Evolutionary conservation across 2,797 vertebrate genomes (phyloP).

Genomic region (Siniperca obscura): DNA sequence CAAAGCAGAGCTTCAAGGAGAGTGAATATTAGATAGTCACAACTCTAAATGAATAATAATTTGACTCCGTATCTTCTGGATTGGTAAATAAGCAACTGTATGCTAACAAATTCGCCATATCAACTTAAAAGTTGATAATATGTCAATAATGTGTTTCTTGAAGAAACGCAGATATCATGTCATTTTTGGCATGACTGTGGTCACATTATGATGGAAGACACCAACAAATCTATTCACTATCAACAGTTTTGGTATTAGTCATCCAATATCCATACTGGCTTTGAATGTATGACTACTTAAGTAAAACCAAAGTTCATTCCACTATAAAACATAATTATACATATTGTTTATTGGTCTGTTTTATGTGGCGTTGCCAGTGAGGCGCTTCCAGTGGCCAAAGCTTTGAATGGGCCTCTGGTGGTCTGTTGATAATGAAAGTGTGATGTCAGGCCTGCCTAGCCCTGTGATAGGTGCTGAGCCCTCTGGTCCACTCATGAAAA

Average conservation of each 20-base stretch:
- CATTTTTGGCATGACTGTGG: not conserved
- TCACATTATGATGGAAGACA: not conserved
- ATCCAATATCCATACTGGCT: not conserved
- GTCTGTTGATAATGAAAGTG: slow-evolving; percentile 29
- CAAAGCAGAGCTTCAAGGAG: not conserved
- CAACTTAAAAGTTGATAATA: not conserved
- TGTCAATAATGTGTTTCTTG: not conserved
- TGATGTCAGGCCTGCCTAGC: slow-evolving; percentile 24
- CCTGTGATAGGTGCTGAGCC: slow-evolving; percentile 29
- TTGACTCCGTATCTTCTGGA: not conserved
- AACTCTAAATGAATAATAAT: not conserved
- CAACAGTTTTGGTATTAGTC: not conserved
- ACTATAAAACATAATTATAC: not conserved
- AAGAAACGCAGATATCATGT: not conserved
- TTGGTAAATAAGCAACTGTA: not conserved
- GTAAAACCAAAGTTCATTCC: not conserved
- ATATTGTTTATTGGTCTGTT: slow-evolving; percentile 10
- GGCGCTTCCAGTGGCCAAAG: not conserved
- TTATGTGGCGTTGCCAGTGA: not conserved
- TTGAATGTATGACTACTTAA: not conserved
- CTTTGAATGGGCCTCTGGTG: slow-evolving; percentile 37
- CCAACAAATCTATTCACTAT: not conserved
- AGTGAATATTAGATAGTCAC: not conserved
- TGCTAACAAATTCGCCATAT: not conserved
- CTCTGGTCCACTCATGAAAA: slow-evolving; percentile 42